phyloP scores from a whole-genome alignment of 2,797 vertebrate species.

The Arremon brunneinucha region DNA sequence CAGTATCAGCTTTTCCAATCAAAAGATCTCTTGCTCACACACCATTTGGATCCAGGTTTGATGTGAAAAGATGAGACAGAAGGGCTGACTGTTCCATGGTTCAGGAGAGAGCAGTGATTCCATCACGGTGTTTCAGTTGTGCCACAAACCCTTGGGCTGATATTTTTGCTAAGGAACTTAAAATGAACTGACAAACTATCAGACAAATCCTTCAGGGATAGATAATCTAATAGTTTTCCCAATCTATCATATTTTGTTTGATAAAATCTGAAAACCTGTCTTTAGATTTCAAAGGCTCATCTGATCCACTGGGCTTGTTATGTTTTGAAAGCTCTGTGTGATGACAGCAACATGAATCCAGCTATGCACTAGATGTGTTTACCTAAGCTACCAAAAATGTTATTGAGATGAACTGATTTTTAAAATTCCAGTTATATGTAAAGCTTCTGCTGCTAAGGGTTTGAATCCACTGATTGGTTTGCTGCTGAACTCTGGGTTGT shows the following conservation, averaged over 20 bases:
- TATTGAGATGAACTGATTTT: background rate
- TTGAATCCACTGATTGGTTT: background rate
- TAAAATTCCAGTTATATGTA: background rate
- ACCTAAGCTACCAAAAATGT: background rate
- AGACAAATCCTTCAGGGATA: constrained; percentile 37
- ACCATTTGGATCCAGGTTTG: background rate
- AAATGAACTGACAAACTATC: constrained; percentile 42
- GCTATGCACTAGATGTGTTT: background rate
- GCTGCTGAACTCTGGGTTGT: background rate
- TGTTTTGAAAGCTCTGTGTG: constrained; percentile 38
- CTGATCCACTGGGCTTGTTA: constrained; percentile 32
- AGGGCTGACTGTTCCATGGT: background rate
- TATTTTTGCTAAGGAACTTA: constrained; percentile 30
- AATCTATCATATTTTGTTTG: constrained; percentile 8
- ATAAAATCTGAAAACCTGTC: constrained; percentile 44
- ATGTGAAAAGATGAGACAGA: constrained; percentile 26
- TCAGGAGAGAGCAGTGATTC: background rate
- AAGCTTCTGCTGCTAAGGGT: background rate
- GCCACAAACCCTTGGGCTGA: constrained; percentile 35
- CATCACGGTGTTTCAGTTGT: background rate
- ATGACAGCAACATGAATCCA: background rate
- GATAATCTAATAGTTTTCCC: constrained; percentile 44
- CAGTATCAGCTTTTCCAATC: constrained; percentile 74
- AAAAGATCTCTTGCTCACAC: constrained; percentile 60
- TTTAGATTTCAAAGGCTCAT: constrained; percentile 48